A percentile compares a stretch with the other conserved stretches of the same genome.
These are phyloP conservation scores for Sarcoramphus papa DNA, from an alignment of 2,797 vertebrate species.

Conservation along the genomic window DNA sequence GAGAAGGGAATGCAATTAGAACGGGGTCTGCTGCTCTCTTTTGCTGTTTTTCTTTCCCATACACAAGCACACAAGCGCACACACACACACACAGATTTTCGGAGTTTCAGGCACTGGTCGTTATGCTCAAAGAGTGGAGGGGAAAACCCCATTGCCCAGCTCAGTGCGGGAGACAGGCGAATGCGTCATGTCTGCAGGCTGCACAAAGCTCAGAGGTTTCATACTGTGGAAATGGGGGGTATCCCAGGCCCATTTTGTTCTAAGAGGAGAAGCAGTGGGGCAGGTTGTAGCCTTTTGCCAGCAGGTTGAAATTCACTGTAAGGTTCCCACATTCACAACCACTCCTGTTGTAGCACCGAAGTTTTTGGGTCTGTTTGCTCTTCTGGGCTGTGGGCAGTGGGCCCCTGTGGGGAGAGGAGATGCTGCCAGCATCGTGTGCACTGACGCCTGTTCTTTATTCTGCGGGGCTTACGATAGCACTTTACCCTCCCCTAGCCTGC, in stretches of 20 bases:
- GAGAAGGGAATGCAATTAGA: background rate
- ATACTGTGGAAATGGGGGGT: rapidly evolving
- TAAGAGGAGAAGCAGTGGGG: background rate
- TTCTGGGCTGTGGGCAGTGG: background rate
- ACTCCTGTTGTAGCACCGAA: rapidly evolving
- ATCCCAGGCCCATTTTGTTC: background rate
- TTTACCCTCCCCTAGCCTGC: background rate
- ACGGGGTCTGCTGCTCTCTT: background rate
- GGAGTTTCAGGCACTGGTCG: background rate
- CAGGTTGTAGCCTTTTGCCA: background rate
- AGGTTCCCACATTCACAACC: rapidly evolving
- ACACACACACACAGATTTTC: rapidly evolving
- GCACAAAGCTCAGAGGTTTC: background rate
- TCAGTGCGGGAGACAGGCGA: background rate
- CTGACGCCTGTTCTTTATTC: background rate
- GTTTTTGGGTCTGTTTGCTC: background rate
- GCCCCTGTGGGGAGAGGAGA: background rate
- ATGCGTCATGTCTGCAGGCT: background rate
- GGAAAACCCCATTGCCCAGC: background rate
- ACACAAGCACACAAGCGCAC: background rate
- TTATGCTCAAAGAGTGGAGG: background rate
- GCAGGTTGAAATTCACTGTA: background rate
- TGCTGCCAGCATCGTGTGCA: background rate
- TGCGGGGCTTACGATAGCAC: rapidly evolving
- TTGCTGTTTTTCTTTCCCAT: background rate